Base-by-base conservation (phyloP, 2,113 vertebrate species). In the Heliornis fulica region DNA sequence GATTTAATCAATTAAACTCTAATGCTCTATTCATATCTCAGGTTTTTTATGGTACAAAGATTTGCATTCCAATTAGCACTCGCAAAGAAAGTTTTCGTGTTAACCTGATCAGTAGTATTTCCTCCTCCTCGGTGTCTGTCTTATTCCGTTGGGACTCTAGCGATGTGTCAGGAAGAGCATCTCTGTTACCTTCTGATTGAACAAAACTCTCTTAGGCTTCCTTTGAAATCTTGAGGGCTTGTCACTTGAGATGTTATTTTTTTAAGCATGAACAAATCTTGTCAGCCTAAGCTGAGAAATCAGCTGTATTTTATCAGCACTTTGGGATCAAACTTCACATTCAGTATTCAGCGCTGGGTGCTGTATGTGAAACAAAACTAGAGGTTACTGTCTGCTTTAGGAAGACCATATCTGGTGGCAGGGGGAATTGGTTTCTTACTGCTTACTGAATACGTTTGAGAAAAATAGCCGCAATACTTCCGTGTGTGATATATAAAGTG, bases 141-240 rank as follows among this genome's bases (percentile, higher is more conserved):
- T 83, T 89, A 96, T 94, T 97, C 97, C 92, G 66, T 51, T 77
- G 97, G 97, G 96, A 85, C 48, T 71, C 77, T 83, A 69, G 89
- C 3, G 0, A 94, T 64, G 40, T 85, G 93, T 95, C 93, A 95
- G 50, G 87, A 91, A 90, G 92, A 97, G 90, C 76, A 78, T 95
- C 94, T 97, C 88, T 79, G 41, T 94, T 96, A 96, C 64, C 72
- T 96, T 96, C 95, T 94, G 93, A 97, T 94, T 96, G 83, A 97
- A 80, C 60, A 95, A 92, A 97, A 94, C 60, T 89, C 90, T 96
- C 94, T 94, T 60, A 88, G 95, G 89, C 86, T 93, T 97, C 90
- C 72, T 97, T 97, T 97, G 94, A 97, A 96, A 97, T 97, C 80
- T 94, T 97, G 83, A 97, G 96, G 48, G 66, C 91, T 97, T 97